Evolutionary conservation across 2,113 vertebrate species (phyloP).

Genomic region (Catharus fuscescens): DNA sequence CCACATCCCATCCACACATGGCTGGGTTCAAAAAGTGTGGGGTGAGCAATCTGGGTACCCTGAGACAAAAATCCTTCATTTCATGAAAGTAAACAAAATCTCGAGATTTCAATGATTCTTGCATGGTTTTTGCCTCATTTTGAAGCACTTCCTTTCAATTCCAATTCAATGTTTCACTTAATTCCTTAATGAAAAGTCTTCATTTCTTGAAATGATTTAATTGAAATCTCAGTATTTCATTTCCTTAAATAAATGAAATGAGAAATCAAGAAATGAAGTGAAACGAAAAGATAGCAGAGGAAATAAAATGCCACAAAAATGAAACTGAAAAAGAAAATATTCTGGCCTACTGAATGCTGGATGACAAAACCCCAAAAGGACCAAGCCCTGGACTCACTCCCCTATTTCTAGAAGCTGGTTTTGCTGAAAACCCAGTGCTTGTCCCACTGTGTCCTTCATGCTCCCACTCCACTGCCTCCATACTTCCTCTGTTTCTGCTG

Average conservation of each 20-base stretch:
- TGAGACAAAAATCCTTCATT: neutral
- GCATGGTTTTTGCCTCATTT: neutral
- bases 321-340: neutral
- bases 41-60: neutral
- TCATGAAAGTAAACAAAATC: neutral
- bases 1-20: neutral
- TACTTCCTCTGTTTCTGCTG: neutral
- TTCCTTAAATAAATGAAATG: neutral
- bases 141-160: neutral
- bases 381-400: neutral
- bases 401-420: neutral
- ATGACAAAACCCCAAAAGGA: neutral
- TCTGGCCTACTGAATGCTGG: neutral
- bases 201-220: neutral
- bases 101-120: neutral
- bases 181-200: neutral
- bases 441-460: fast-evolving
- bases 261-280: neutral
- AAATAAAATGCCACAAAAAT: neutral
- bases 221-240: neutral
- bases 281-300: neutral
- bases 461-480: neutral
- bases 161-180: neutral
- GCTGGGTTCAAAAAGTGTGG: neutral
- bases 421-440: neutral